phyloP scores from a whole-genome alignment of 2,888 invertebrate genomes.

The Pandemis heparana region DNA sequence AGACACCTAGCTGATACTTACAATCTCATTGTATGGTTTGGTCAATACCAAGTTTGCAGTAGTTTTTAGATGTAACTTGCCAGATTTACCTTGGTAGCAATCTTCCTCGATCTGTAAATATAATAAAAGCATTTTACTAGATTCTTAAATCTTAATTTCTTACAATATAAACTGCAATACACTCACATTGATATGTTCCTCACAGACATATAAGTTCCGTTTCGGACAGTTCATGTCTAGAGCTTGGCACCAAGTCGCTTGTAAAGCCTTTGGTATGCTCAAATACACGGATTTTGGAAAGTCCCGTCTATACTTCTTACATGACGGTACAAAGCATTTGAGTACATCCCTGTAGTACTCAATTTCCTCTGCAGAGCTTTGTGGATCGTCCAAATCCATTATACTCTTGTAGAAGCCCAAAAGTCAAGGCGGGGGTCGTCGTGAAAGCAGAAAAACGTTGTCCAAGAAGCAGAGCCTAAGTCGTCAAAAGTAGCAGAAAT shows the following conservation, averaged over 20 bases:
- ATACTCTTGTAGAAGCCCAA: not conserved
- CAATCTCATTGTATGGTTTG: too few relatives aligned
- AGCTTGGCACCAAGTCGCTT: conserved; percentile 10
- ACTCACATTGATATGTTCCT: too few relatives aligned
- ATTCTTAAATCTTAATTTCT: too few relatives aligned
- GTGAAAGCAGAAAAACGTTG: not conserved
- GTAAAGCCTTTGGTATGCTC: not conserved
- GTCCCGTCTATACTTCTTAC: conserved; percentile 4
- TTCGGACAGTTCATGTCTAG: too few relatives aligned
- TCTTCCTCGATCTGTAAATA: not conserved
- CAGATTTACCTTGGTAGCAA: not conserved
- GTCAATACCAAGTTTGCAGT: not conserved
- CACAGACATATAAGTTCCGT: too few relatives aligned
- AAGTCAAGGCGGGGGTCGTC: not conserved
- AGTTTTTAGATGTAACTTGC: not conserved
- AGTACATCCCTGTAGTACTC: not conserved
- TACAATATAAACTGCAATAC: too few relatives aligned
- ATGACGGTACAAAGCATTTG: too few relatives aligned
- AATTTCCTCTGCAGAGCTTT: not conserved
- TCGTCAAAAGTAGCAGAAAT: not conserved
- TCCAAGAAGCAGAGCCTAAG: not conserved
- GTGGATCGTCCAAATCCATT: not conserved
- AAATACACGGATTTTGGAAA: not conserved
- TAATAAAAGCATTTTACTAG: too few relatives aligned
- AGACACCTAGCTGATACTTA: too few relatives aligned